A percentile compares a stretch with the other conserved stretches of the same genome.
These are phyloP conservation scores for Lathamus discolor DNA, from an alignment of 2,113 vertebrate species.

Conservation along the genomic window DNA sequence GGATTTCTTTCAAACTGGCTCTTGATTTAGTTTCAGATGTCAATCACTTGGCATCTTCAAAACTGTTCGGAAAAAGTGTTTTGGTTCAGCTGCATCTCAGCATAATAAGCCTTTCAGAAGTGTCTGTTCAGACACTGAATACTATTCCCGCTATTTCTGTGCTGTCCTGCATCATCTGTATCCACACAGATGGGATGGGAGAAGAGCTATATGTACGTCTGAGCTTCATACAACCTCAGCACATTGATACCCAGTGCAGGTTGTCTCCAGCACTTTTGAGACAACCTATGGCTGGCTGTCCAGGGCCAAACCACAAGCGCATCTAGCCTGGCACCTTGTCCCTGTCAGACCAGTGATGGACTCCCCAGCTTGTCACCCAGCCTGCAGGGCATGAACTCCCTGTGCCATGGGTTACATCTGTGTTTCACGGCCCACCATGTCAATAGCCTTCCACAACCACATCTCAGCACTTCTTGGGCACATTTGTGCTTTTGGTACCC, in stretches of 20 bases:
- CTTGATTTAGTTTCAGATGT: conserved; percentile 52
- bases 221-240: conserved; percentile 19
- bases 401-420: not conserved
- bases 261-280: not conserved
- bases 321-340: not conserved
- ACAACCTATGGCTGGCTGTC: not conserved
- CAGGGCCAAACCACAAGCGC: not conserved
- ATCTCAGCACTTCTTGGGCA: rapidly evolving
- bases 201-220: not conserved
- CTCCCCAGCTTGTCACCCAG: not conserved
- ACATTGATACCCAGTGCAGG: not conserved
- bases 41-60: conserved; percentile 51
- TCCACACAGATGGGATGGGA: not conserved
- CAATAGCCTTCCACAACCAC: not conserved
- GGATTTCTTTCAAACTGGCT: conserved; percentile 49
- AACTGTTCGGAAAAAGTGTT: conserved; percentile 40
- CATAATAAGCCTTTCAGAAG: conserved; percentile 45
- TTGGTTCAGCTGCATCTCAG: conserved; percentile 34
- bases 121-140: conserved; percentile 1
- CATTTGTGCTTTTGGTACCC: not conserved
- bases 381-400: not conserved
- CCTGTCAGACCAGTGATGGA: not conserved
- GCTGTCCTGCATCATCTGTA: not conserved
- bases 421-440: not conserved
- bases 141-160: not conserved